Evolutionary conservation across 2,888 invertebrate species (phyloP).

Genomic region (Branchellion lobata): DNA sequence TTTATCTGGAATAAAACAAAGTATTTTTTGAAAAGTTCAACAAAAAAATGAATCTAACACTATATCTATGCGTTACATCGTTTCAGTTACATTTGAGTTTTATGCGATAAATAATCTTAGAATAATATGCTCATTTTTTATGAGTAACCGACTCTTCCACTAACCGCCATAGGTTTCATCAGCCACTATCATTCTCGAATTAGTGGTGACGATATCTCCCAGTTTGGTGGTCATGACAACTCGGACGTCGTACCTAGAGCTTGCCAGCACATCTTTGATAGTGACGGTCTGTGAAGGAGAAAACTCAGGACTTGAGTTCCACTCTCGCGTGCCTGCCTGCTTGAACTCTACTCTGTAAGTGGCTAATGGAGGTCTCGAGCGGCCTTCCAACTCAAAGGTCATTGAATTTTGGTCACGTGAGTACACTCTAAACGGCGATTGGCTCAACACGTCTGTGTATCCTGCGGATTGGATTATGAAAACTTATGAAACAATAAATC

Average conservation of each 20-base stretch:
- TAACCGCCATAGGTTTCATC: constrained; percentile 15
- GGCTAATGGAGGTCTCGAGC: not conserved
- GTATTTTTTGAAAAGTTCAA: too few relatives aligned
- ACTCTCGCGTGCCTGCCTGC: not conserved
- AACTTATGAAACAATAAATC: not conserved
- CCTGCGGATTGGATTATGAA: not conserved
- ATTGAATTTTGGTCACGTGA: not conserved
- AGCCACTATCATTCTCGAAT: constrained; percentile 16
- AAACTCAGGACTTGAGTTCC: constrained; percentile 19
- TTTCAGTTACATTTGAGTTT: too few relatives aligned
- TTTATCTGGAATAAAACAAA: not conserved
- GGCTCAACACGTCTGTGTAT: constrained; percentile 6
- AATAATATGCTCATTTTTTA: not conserved
- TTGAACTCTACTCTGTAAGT: constrained; percentile 7
- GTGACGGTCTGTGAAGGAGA: constrained; percentile 21
- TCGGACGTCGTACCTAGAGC: constrained; percentile 28
- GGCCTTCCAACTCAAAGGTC: not conserved
- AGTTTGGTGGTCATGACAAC: constrained; percentile 31
- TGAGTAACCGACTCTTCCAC: not conserved
- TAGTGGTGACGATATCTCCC: constrained; percentile 30
- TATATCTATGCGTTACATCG: too few relatives aligned
- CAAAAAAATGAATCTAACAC: too few relatives aligned
- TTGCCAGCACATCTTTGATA: constrained; percentile 10
- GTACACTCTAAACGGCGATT: not conserved
- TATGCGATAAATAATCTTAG: too few relatives aligned